Percentiles rank a stretch among this genome's conserved stretches.
Conservation (phyloP, 2,888 invertebrate species). For the Thymelicus sylvestris region DNA sequence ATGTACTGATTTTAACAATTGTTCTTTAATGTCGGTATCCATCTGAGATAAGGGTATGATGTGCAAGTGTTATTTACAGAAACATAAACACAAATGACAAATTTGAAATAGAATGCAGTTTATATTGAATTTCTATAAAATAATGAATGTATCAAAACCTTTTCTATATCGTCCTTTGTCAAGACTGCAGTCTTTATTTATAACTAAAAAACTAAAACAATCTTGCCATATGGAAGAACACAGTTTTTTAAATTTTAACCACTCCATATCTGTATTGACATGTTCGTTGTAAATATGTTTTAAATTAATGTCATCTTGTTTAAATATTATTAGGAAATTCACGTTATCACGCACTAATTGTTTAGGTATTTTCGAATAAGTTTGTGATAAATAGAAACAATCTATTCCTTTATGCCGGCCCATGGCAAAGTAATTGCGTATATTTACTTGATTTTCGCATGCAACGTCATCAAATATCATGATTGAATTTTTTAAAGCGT, state of each 20-base stretch:
- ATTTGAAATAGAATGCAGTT: too few species aligned
- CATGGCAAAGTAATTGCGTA: constrained; percentile 33
- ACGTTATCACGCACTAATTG: too few species aligned
- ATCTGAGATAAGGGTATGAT: neutral
- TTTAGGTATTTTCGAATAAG: too few species aligned
- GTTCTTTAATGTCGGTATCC: neutral
- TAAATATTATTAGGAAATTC: too few species aligned
- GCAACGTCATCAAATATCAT: constrained; percentile 34
- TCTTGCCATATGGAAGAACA: too few species aligned
- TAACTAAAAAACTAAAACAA: neutral
- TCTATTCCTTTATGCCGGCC: constrained; percentile 33
- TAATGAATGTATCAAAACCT: neutral
- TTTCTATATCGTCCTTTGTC: constrained; percentile 12
- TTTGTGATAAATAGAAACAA: constrained; percentile 24
- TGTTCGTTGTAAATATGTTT: too few species aligned
- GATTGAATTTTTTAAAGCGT: constrained; percentile 19
- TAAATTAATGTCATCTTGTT: too few species aligned
- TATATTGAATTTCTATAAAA: neutral
- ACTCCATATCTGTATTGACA: constrained; percentile 8
- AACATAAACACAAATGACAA: too few species aligned
- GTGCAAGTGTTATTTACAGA: too few species aligned
- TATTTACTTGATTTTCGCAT: constrained; percentile 33
- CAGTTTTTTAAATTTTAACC: too few species aligned
- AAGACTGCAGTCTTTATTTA: constrained; percentile 12
- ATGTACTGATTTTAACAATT: too few species aligned